Evolutionary conservation across 2,888 invertebrate genomes (phyloP).

Genomic region (Netelia virgata): DNA sequence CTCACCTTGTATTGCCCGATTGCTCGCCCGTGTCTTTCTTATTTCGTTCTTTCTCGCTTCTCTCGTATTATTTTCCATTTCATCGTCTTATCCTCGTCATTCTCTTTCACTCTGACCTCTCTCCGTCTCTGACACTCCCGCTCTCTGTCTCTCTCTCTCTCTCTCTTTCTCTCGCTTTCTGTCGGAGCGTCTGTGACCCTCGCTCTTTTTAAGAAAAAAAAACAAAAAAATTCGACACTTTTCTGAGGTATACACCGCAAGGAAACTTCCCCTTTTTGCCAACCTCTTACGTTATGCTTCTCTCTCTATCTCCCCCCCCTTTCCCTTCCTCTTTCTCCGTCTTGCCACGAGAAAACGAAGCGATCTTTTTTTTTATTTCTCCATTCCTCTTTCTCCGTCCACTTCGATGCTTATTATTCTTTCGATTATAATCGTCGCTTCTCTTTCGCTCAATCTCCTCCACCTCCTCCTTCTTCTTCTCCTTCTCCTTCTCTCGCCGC

Average conservation of each 20-base stretch:
- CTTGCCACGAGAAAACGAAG: constrained; percentile 11
- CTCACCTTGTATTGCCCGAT: constrained; percentile 29
- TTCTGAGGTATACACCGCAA: constrained; percentile 30
- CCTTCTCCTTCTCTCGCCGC: constrained; percentile 17
- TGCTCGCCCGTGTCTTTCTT: constrained; percentile 40
- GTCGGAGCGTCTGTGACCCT: background rate
- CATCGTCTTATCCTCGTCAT: constrained; percentile 36
- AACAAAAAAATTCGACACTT: constrained; percentile 20
- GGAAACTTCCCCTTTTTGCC: constrained; percentile 18
- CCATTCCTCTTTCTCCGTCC: constrained; percentile 12
- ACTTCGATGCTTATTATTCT: constrained; percentile 52
- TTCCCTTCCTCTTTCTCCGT: background rate
- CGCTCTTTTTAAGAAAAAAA: background rate
- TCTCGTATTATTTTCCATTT: constrained; percentile 56
- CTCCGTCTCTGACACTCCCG: background rate
- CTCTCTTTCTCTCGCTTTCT: background rate
- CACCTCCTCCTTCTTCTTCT: constrained; percentile 13
- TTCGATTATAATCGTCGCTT: constrained; percentile 47
- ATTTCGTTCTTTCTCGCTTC: constrained; percentile 18
- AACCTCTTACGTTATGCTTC: constrained; percentile 9
- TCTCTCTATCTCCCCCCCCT: background rate
- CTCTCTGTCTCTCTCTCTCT: constrained; percentile 3
- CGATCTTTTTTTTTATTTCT: constrained; percentile 28
- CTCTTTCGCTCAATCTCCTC: background rate
- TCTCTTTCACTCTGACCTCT: constrained; percentile 15